Evolutionary conservation across 2,888 invertebrate genomes (phyloP), one percentile per base, ranked within the genome.

Genomic region (Melanchra persicariae): DNA sequence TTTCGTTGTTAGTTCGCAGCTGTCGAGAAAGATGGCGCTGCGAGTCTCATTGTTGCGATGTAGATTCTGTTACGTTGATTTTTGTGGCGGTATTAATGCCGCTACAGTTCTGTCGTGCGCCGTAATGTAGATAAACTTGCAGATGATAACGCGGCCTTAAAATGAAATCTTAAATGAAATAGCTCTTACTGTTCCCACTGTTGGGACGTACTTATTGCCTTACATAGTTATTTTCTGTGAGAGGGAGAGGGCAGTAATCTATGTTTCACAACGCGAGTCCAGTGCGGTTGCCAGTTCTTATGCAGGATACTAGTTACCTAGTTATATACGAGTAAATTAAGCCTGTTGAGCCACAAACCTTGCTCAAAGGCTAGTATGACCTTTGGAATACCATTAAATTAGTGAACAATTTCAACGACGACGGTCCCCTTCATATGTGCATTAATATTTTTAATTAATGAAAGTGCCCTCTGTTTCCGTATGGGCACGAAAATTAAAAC

Each of bases 401-500:
- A 37, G 1, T 6, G 5, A 9, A 40, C 22, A 22, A 26, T 22
- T 15, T 26, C 8, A 52, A 43, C n/a, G 1, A 24, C 43, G 0
- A 24, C 43, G 6, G 15, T 19, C n/a, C 10, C 10, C 26, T 26
- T 22, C 2, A 37, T 9, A 37, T 45, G 10, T 15, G 22, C 51
- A 30, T 67, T 40, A 52, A 63, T 17, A 19, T 30, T 61, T 34
- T 45, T 34, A 43, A 15, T 37, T 45, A 47, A 30, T 40, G 17
- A 77, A 52, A 52, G 57, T 37, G 19, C 15, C 19, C n/a, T 54
- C 52, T 45, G 40, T 61, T 69, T 51, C 57, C 55, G 43, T 77
- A 45, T 61, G 2, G 22, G 7, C 24, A 51, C 5, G 8, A 17
- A 37, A 26, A 54, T 40, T 5, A 1, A 78, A 74, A 67, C 58